Conservation (phyloP, 2,113 vertebrate genomes). For the Campylomormyrus tamandua region DNA sequence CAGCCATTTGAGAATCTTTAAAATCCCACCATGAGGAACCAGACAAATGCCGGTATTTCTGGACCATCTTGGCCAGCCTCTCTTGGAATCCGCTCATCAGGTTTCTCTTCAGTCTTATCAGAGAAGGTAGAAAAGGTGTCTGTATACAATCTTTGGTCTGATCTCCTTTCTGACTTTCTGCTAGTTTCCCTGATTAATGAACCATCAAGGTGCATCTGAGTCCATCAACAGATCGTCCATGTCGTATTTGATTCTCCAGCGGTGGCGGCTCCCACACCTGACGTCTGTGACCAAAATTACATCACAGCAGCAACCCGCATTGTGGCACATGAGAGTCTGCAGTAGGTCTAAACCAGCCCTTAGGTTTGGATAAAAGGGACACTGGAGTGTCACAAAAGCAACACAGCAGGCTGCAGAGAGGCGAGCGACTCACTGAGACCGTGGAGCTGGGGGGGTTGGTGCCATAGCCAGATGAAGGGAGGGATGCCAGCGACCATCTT, state of each 20-base stretch:
- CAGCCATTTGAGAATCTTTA: neutral
- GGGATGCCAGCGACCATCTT: constrained; percentile 92
- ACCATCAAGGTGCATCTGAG: neutral
- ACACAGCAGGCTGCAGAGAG: neutral
- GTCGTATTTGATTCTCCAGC: neutral
- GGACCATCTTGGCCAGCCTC: neutral
- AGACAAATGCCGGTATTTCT: neutral
- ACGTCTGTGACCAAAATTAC: neutral
- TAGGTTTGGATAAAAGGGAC: neutral
- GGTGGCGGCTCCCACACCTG: neutral
- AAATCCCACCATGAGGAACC: neutral
- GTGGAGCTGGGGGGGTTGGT: constrained; percentile 97
- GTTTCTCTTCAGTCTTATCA: neutral
- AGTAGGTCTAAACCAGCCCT: neutral
- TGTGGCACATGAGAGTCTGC: neutral
- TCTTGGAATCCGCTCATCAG: neutral
- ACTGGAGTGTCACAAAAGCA: neutral
- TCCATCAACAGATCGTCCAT: neutral
- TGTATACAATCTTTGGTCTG: neutral
- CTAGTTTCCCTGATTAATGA: neutral
- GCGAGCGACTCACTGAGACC: constrained; percentile 71
- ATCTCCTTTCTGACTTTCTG: neutral
- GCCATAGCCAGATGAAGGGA: constrained; percentile 95
- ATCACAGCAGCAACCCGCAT: neutral
- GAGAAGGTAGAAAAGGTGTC: neutral